phyloP scores from a whole-genome alignment of 2,113 vertebrate species.

The Scatophagus argus region DNA sequence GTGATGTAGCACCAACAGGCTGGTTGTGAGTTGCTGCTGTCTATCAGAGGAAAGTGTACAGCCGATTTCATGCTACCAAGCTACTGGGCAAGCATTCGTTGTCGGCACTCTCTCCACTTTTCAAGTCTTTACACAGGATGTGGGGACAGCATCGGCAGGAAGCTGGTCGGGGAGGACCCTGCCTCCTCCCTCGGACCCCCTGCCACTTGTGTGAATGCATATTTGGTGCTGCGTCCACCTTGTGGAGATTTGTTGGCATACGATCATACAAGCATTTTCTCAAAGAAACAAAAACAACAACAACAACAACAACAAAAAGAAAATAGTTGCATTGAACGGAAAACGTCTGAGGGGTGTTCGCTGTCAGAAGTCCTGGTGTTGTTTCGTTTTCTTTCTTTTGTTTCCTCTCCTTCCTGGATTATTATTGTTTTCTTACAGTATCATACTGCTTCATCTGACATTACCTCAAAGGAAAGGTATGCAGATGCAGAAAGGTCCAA shows the following conservation, averaged over 20 bases:
- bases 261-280: slow-evolving; percentile 68
- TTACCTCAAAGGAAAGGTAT: slow-evolving; percentile 64
- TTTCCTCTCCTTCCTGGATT: slow-evolving; percentile 34
- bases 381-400: slow-evolving; percentile 47
- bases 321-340: slow-evolving; percentile 75
- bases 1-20: slow-evolving; percentile 81
- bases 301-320: slow-evolving; percentile 52
- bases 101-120: slow-evolving; percentile 74
- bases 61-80: slow-evolving; percentile 78
- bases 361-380: slow-evolving; percentile 75
- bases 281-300: slow-evolving; percentile 74
- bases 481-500: slow-evolving; percentile 70
- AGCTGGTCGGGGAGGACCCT: slow-evolving; percentile 55
- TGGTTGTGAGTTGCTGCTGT: slow-evolving; percentile 61
- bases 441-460: slow-evolving; percentile 63
- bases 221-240: slow-evolving; percentile 79
- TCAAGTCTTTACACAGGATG: slow-evolving; percentile 86
- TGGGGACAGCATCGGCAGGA: slow-evolving; percentile 72
- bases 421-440: slow-evolving; percentile 66
- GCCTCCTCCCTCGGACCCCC: slow-evolving; percentile 71
- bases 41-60: slow-evolving; percentile 63
- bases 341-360: slow-evolving; percentile 47
- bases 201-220: slow-evolving; percentile 74
- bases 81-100: slow-evolving; percentile 76
- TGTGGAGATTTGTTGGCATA: slow-evolving; percentile 78